phyloP scores from a whole-genome alignment of 2,888 invertebrate species.

The Chorisops tibialis region DNA sequence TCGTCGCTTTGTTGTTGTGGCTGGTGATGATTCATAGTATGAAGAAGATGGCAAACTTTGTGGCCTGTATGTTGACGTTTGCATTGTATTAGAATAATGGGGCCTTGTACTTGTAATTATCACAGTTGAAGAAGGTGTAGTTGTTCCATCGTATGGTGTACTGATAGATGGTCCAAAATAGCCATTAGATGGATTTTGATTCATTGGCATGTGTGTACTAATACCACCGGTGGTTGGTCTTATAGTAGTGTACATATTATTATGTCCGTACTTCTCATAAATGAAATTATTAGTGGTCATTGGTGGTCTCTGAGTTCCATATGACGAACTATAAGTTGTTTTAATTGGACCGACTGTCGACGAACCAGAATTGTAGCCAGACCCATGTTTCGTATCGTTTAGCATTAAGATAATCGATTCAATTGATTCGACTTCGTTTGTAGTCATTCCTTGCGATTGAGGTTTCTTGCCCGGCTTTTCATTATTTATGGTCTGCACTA shows the following conservation, averaged over 20 bases:
- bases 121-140: conserved; percentile 45
- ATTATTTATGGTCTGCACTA: conserved; percentile 57
- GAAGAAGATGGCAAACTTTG: conserved; percentile 38
- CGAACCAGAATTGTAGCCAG: conserved; percentile 42
- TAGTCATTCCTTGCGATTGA: conserved; percentile 36
- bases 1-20: conserved; percentile 39
- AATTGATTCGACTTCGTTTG: conserved; percentile 54
- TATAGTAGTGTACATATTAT: conserved; percentile 36
- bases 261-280: conserved; percentile 33
- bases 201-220: conserved; percentile 24
- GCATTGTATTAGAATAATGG: conserved; percentile 28
- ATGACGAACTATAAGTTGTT: conserved; percentile 41
- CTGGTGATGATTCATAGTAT: conserved; percentile 32
- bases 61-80: conserved; percentile 52
- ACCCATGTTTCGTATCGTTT: conserved; percentile 54
- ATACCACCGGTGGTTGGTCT: conserved; percentile 39
- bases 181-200: conserved; percentile 43
- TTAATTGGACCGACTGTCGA: conserved; percentile 14
- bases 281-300: conserved; percentile 35
- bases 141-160: conserved; percentile 13
- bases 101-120: conserved; percentile 54
- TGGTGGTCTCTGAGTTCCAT: conserved; percentile 30
- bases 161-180: conserved; percentile 41
- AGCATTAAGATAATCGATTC: conserved; percentile 64
- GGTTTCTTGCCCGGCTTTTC: conserved; percentile 45